phyloP scores from a whole-genome alignment of 2,888 invertebrate species.

The Resseliella maxima region DNA sequence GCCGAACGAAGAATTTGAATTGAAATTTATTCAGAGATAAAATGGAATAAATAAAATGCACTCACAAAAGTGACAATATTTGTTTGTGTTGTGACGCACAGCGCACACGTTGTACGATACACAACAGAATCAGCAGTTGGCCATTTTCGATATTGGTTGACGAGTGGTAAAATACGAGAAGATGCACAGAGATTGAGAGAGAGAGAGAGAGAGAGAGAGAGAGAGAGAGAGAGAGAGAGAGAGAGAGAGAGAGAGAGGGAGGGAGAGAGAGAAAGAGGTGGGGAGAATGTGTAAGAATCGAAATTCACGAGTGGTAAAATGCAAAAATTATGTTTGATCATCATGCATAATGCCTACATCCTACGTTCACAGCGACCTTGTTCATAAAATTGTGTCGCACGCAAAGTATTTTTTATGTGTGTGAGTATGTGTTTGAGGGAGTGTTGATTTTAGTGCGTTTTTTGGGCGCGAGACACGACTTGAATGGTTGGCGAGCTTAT shows the following conservation, averaged over 20 bases:
- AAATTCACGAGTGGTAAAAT: conserved; percentile 19
- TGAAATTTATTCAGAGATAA: conserved; percentile 51
- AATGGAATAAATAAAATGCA: conserved; percentile 45
- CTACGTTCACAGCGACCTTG: not conserved
- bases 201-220: not conserved
- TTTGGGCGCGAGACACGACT: not conserved
- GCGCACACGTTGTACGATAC: not conserved
- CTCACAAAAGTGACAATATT: not conserved
- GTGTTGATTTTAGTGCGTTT: not conserved
- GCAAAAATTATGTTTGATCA: conserved; percentile 53
- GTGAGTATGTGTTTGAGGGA: not conserved
- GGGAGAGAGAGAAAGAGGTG: no score
- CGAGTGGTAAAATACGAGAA: no score
- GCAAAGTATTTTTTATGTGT: not conserved
- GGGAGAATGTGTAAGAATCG: not conserved
- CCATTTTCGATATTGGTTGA: no score
- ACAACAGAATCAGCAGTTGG: not conserved
- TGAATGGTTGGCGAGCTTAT: not conserved
- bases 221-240: no score
- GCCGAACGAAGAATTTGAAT: not conserved
- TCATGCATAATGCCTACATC: conserved; percentile 55
- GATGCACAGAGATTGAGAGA: not conserved
- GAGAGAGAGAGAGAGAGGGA: no score
- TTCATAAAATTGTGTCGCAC: not conserved
- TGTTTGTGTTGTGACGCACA: not conserved